These are phyloP conservation scores for Radopholus similis DNA, from an alignment of 1,140 invertebrate genomes.

Conservation along the genomic window DNA sequence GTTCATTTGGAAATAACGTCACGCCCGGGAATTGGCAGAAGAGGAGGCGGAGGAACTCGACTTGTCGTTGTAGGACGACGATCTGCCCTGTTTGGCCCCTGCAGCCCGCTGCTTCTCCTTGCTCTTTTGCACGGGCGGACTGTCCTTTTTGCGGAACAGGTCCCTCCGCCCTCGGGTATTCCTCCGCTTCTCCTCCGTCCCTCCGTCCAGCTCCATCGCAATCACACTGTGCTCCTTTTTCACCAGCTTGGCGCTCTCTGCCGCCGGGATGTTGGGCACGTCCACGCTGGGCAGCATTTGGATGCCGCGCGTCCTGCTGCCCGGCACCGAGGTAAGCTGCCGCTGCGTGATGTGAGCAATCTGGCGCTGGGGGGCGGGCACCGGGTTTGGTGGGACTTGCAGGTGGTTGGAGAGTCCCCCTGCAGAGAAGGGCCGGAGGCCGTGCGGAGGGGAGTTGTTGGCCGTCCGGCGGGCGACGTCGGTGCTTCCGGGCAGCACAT, in stretches of 20 bases:
- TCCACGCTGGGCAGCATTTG: slow-evolving; percentile 40
- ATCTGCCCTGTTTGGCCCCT: too few relatives aligned
- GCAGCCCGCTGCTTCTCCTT: neutral
- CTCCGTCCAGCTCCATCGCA: neutral
- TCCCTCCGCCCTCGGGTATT: too few relatives aligned
- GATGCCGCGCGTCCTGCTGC: slow-evolving; percentile 34
- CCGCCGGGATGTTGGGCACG: slow-evolving; percentile 35
- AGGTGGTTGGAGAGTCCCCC: slow-evolving; percentile 11
- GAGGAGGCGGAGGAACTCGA: neutral
- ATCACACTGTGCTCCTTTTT: neutral
- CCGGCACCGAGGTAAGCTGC: slow-evolving; percentile 22
- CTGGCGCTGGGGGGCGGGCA: slow-evolving; percentile 8
- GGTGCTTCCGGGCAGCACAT: neutral
- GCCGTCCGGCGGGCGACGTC: neutral
- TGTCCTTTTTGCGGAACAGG: slow-evolving; percentile 5
- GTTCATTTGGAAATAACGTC: too few relatives aligned
- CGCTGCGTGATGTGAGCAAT: slow-evolving; percentile 35
- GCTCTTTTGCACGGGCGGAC: neutral
- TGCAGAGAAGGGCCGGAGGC: slow-evolving; percentile 1
- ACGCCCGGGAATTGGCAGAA: neutral
- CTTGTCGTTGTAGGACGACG: too few relatives aligned
- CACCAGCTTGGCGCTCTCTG: neutral
- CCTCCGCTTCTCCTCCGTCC: too few relatives aligned
- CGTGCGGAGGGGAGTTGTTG: neutral
- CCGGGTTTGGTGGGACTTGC: neutral